Base-by-base conservation (phyloP, 2,797 vertebrate genomes). In the Echeneis naucrates region DNA sequence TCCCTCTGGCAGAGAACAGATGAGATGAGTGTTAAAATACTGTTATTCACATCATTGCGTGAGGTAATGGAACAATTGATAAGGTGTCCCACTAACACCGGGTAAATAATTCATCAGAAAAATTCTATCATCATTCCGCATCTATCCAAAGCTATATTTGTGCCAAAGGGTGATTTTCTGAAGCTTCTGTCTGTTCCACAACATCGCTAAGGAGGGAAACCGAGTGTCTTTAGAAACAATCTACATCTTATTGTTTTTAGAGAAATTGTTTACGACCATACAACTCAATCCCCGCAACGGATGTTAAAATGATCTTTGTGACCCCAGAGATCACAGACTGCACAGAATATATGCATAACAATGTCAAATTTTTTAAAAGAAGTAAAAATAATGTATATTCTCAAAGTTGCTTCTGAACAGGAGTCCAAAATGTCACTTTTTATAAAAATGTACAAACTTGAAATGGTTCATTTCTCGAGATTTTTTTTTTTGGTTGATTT, bases 11-110 rank as follows among this genome's bases (percentile, higher is more conserved):
- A 68, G 44, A 77, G 50, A 53, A 52, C 54, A 75, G 77, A 74
- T 64, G 83, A 83, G 76, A 88, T 80, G 81, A 85, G 86, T 75
- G 75, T 87, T 80, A 83, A 89, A 88, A 87, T 87, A 87, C 85
- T 81, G 85, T 88, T 86, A 91, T 90, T 76, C 76, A 88, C 81
- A 83, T 82, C 73, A 81, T 80, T 88, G 80, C 74, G 83, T 90
- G 83, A 87, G 80, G 89, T 88, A 89, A 85, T 90, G 80, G 86
- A 85, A 87, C 85, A 84, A 90, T 72, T 90, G 82, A 82, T 83
- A 82, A 78, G 79, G 55, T 81, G 68, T 70, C 59, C 37, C n/a
- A 51, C 68, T 44, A 51, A 62, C 72, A 50, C 68, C 54, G 27
- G 57, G 71, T 79, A 88, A 89, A 89, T 76, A 88, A 71, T 62